These are phyloP conservation scores for Pygathrix nemaeus DNA, from an alignment of 2,113 vertebrate species.

Conservation along the genomic window DNA sequence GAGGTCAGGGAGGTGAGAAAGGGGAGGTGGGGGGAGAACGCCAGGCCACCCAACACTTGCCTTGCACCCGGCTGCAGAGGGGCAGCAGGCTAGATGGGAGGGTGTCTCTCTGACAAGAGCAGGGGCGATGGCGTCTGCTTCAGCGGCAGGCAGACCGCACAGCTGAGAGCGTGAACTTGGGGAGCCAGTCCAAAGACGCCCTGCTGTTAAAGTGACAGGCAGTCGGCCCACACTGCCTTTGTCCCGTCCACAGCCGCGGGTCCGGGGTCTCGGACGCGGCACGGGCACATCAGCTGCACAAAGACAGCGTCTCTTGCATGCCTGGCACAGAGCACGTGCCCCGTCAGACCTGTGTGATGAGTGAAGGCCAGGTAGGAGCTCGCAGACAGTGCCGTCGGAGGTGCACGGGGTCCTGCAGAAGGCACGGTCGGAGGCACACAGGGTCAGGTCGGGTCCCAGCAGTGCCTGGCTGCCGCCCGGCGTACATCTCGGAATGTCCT, in stretches of 20 bases:
- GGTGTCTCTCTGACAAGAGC: neutral
- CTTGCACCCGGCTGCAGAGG: neutral
- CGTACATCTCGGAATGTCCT: fast-evolving
- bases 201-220: fast-evolving
- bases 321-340: fast-evolving
- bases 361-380: neutral
- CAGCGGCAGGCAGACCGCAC: fast-evolving
- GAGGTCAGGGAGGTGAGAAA: neutral
- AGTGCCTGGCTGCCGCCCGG: fast-evolving
- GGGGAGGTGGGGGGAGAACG: neutral
- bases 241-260: neutral
- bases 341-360: fast-evolving
- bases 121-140: fast-evolving
- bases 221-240: too few species aligned
- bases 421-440: fast-evolving
- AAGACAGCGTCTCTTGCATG: neutral
- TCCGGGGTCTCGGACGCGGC: fast-evolving
- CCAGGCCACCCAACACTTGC: too few species aligned
- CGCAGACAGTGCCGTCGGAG: neutral
- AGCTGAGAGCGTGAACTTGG: neutral
- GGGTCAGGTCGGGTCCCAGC: too few species aligned
- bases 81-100: fast-evolving
- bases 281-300: fast-evolving
- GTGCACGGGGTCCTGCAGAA: neutral
- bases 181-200: fast-evolving